A percentile compares a stretch with the other conserved stretches of the same genome.
phyloP scores from a whole-genome alignment of 2,113 vertebrate species.

The Dromiciops gliroides region DNA sequence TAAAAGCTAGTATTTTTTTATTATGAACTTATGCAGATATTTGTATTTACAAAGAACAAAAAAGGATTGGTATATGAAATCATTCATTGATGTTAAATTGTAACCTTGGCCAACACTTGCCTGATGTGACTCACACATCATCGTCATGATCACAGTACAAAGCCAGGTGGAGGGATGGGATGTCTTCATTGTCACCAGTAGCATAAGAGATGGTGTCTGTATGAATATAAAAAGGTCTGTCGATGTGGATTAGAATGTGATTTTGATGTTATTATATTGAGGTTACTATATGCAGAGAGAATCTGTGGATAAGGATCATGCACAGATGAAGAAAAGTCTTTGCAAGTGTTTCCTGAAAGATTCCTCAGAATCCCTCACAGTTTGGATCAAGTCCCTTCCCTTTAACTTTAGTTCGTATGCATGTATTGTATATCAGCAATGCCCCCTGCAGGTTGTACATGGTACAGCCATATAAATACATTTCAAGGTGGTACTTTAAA shows the following conservation, averaged over 20 bases:
- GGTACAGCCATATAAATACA: constrained; percentile 23
- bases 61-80: background rate
- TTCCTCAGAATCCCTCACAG: constrained; percentile 6
- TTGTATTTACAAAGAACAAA: background rate
- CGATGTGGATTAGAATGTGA: background rate
- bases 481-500: background rate
- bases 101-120: background rate
- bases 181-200: background rate
- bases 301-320: background rate
- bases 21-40: background rate
- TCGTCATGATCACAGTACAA: background rate
- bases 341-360: background rate
- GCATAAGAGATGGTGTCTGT: background rate
- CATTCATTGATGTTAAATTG: background rate
- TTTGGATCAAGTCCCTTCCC: background rate
- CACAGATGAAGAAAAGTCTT: background rate
- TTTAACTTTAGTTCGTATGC: background rate
- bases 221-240: background rate
- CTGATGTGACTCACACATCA: background rate
- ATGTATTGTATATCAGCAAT: constrained; percentile 31
- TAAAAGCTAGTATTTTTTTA: constrained; percentile 59
- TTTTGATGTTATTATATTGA: background rate
- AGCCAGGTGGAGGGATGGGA: background rate
- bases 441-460: constrained; percentile 46
- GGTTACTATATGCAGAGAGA: background rate